Evolutionary conservation across 2,113 vertebrate genomes (phyloP), one percentile per base, ranked within the genome.

Genomic region (Paralichthys olivaceus): DNA sequence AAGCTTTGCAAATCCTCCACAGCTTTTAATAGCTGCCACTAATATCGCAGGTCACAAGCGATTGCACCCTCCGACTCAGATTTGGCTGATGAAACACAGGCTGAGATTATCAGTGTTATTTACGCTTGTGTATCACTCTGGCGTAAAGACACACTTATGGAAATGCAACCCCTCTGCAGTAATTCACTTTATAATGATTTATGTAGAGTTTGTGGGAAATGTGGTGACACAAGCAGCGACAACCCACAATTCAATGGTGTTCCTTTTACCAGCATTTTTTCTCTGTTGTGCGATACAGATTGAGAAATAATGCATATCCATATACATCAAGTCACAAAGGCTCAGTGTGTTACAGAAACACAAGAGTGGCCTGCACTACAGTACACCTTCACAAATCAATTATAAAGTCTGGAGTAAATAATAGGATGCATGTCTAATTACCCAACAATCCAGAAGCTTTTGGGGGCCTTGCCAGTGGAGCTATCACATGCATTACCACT

Each of bases 161-260:
- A 92, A 92, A 93, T 92, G 86, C 49, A 56, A 86, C 83, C 84
- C 78, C 80, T 87, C 78, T 81, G 74, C 78, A 79, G 85, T 92
- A 90, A 92, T 90, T 85, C 89, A 79, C 87, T 90, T 92, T 78
- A 80, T 88, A 89, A 92, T 90, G 90, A 93, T 92, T 93, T 87
- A 93, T 92, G 82, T 26, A 56, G 72, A 77, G 86, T 85, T 72
- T 67, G 73, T 70, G 79, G 84, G 66, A 84, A 85, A 86, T 34
- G 68, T 65, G 82, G 63, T 66, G 69, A 56, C 69, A 79, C 43
- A 56, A 70, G 72, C 62, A 20, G 64, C 70, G 81, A 72, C 55
- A 64, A 63, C 69, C 72, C 79, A 71, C 77, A 57, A 65, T 74
- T 53, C 72, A 75, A 28, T 74, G 77, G 8, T 63, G 5, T 22